Base-by-base conservation (phyloP, 2,113 vertebrate species). In the Rhynchomys soricoides region DNA sequence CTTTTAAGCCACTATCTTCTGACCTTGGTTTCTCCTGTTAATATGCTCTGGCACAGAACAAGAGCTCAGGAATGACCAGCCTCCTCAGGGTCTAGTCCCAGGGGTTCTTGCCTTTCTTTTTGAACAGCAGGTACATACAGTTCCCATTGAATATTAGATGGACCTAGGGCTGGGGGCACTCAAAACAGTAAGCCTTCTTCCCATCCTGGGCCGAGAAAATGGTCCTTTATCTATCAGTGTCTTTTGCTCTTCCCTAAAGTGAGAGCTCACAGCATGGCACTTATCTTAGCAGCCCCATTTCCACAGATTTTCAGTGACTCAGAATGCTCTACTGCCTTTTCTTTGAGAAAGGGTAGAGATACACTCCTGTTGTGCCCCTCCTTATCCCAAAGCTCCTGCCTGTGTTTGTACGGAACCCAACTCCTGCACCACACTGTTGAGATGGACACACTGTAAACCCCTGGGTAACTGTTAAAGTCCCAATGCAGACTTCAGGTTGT, bases 401-500 rank as follows among this genome's bases (percentile, higher is more conserved):
- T 98, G 64, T 97, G 97, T 97, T 97, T 97, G 96, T 98, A 96
- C 97, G 95, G 98, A 93, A 89, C 78, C 78, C 73, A 66, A 88
- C 85, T 96, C 94, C 89, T 90, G 48, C 95, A 95, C 95, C 86
- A 91, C 17, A 7, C 93, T 96, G 86, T 96, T 95, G 87, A 96
- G 93, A 94, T 97, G 97, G 95, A 97, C 91, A 95, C 93, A 93
- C 94, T 95, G 90, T 98, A 94, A 94, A 95, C 74, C 66, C 91
- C 96, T 94, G 95, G 97, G 68, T 98, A 97, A 94, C 78, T 97
- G 94, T 97, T 95, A 16, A 95, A 93, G 74, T 97, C 95, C 91
- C 79, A 66, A 96, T 93, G 94, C 96, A 98, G 95, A 98, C 96
- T 98, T 97, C 85, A 97, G 98, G 98, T 98, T 98, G 98, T 99